Base-by-base conservation (phyloP, 2,888 invertebrate species). In the Daptonema setosum region DNA sequence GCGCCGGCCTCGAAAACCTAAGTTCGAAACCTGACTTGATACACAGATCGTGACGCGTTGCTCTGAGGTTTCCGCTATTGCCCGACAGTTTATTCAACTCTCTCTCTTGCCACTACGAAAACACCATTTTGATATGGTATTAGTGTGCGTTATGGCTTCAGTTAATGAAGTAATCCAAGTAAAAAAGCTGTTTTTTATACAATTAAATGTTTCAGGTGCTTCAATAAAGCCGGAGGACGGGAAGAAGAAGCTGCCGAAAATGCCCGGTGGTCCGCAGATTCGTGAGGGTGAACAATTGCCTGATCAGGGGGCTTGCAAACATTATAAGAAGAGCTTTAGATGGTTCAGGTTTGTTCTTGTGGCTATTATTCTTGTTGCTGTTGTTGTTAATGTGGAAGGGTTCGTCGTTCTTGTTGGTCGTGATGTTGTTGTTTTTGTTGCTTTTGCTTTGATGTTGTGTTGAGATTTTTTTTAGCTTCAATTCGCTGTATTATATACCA, bases 241-340 rank as follows among this genome's bases (percentile, higher is more conserved):
- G 3, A 17, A 22, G 11, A 45, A 45, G n/a, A 22, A 45, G 45
- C 11, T 5, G 8, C 45, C 45, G 43, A 61, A 60, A 52, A 64
- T 63, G 55, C 61, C 62, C 11, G 68, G 68, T 52, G 72, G 72
- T 57, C 70, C 71, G n/a, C 65, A 66, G 20, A 71, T 75, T 28
- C 67, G 70, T 56, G 68, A 70, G 55, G 75, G 74, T 2, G 65
- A 65, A 52, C 71, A 73, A 1, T 64, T 75, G 48, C 74, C 75
- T 2, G 64, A 68, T 24, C 64, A 68, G 57, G 75, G 75, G 28
- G 67, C 73, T 11, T 75, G 75, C 63, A 71, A 70, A 60, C 75
- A 75, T 61, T 75, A 73, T 66, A 74, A 71, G 66, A 73, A 74
- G 61, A 75, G 74, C 63, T 74, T 66, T 62, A 64, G 75, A 20